Base-by-base conservation (phyloP, 2,888 invertebrate genomes). In the Zaprionus lineosus region DNA sequence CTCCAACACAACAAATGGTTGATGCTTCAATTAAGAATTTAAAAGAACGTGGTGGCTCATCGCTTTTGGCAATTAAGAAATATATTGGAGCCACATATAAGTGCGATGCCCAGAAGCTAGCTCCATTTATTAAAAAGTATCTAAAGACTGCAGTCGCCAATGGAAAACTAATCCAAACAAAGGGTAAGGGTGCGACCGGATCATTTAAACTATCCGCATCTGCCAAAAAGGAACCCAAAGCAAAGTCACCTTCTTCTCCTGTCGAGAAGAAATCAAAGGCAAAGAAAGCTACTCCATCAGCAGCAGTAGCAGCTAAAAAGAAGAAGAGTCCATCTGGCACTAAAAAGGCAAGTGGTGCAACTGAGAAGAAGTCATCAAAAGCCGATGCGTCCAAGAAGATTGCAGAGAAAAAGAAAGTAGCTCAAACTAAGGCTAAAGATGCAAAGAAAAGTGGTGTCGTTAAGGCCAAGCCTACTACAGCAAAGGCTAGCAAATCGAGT, bases 121-220 rank as follows among this genome's bases (percentile, higher is more conserved):
- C 70, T 1, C 92, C 92, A 3, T 93, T 92, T 89, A 93, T 94
- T 76, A 92, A 91, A 68, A 93, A 92, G 62, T 92, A 91, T 74
- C 71, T 93, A 70, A 93, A 56, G 31, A 55, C 48, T 19, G 92
- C 92, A n/a, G 93, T 93, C 14, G 90, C 89, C 2, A 90, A 90
- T 36, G 92, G 92, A 11, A 85, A 87, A 11, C 81, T 92, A 44
- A 65, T 77, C 6, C 78, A 77, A 58, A 70, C 74, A n/a, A 78
- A 76, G 39, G 76, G 77, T n/a, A 72, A 71, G 41, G 77, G 77
- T 16, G 77, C 77, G 3, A 58, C 71, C 21, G 76, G 76, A 24
- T 77, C 74, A 7, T 77, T 77, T 21, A 77, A 73, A 37, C 28
- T 77, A 6, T 62, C 77, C 18, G 60, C 74, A 12, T 50, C 72